phyloP scores from a whole-genome alignment of 2,113 vertebrate species.

The Podarcis raffonei region DNA sequence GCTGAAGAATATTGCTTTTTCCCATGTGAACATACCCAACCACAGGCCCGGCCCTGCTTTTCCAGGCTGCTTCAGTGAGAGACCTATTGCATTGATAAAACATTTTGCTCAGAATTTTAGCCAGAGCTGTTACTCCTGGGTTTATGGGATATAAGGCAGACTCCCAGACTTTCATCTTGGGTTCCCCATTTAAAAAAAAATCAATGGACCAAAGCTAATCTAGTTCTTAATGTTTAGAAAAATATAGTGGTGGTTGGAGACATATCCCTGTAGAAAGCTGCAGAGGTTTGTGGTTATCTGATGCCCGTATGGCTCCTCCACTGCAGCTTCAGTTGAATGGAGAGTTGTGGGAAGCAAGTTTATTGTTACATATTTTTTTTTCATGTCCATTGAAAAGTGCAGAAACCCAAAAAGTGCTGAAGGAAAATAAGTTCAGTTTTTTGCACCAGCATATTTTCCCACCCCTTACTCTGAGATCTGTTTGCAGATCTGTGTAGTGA shows the following conservation, averaged over 20 bases:
- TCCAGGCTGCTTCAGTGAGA: neutral
- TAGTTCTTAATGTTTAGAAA: neutral
- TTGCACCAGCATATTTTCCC: neutral
- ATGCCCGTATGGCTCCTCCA: neutral
- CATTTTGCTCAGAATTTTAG: too few relatives aligned
- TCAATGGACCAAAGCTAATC: too few relatives aligned
- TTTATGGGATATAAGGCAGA: neutral
- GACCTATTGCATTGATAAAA: neutral
- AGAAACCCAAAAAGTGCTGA: neutral
- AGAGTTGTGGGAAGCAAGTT: neutral
- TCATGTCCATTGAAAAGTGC: neutral
- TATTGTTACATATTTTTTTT: neutral
- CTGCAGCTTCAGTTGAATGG: neutral
- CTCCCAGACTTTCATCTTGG: neutral
- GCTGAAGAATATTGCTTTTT: neutral
- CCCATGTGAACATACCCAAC: neutral
- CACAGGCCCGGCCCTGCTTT: neutral
- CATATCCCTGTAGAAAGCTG: neutral
- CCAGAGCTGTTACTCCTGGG: neutral
- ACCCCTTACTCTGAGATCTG: too few relatives aligned
- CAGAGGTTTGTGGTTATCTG: neutral
- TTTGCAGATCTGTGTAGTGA: too few relatives aligned
- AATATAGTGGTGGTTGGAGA: neutral
- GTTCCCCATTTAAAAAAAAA: neutral
- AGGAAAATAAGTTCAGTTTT: neutral